Conservation (phyloP, 2,797 vertebrate genomes). For the Scarus forsteni region DNA sequence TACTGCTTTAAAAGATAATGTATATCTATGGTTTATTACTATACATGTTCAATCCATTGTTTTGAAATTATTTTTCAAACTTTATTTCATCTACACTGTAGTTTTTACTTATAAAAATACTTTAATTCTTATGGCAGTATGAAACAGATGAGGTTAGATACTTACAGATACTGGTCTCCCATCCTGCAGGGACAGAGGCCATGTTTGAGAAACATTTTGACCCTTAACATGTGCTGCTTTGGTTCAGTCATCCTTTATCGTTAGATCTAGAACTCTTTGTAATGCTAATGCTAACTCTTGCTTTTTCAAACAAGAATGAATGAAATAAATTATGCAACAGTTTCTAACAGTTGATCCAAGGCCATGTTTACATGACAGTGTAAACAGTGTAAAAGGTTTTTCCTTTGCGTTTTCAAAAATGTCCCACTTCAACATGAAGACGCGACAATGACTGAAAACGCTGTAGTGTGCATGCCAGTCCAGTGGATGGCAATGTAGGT, state of each 20-base stretch:
- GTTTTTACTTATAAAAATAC: background rate
- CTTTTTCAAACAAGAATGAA: conserved; percentile 6
- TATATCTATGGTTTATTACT: background rate
- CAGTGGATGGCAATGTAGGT: too few species aligned
- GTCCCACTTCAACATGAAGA: too few species aligned
- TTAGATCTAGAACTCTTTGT: conserved; percentile 14
- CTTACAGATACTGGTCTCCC: background rate
- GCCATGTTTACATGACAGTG: too few species aligned
- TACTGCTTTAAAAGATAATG: too few species aligned
- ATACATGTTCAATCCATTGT: conserved; percentile 8
- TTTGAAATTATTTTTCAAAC: background rate
- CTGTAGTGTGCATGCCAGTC: too few species aligned
- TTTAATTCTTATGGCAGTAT: background rate
- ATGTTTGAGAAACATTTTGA: conserved; percentile 4
- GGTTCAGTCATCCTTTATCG: conserved; percentile 42
- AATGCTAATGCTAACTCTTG: conserved; percentile 28
- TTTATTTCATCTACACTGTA: background rate
- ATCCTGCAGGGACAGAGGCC: background rate
- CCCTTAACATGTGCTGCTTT: too few species aligned
- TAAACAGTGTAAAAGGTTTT: too few species aligned
- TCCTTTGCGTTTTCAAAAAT: too few species aligned
- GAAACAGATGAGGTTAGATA: background rate
- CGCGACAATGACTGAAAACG: too few species aligned
- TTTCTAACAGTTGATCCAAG: conserved; percentile 14
- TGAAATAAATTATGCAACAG: conserved; percentile 31